A percentile compares a stretch with the other conserved stretches of the same genome.
Evolutionary conservation across 2,113 vertebrate genomes (phyloP).

Genomic region (Chamaetylas fuelleborni): DNA sequence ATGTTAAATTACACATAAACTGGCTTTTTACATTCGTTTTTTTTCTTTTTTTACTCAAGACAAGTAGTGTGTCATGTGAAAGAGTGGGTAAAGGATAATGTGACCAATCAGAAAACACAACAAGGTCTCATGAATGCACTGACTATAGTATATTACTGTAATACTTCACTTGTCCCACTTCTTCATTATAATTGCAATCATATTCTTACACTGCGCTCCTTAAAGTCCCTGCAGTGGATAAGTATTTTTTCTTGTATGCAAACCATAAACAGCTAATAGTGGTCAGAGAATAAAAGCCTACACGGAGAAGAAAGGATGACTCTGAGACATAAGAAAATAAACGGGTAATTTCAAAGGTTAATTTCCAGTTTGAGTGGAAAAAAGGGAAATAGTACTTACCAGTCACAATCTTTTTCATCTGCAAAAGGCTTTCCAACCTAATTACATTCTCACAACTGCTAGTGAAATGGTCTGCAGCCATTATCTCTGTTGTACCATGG

Average conservation of each 20-base stretch:
- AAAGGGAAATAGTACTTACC: not conserved
- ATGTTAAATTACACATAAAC: constrained; percentile 25
- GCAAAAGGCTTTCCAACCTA: not conserved
- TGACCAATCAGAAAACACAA: not conserved
- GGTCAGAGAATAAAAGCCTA: not conserved
- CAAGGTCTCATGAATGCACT: not conserved
- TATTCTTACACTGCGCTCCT: not conserved
- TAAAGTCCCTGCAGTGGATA: not conserved
- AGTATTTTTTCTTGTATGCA: not conserved
- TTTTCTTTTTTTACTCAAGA: not conserved
- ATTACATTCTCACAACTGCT: not conserved
- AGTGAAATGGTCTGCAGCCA: not conserved
- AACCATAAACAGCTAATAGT: not conserved
- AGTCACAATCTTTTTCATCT: not conserved
- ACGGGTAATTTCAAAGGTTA: not conserved
- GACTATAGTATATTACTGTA: not conserved
- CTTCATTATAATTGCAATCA: not conserved
- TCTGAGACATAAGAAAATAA: not conserved
- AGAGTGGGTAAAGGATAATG: not conserved
- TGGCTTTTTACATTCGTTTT: not conserved
- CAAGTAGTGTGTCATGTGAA: not conserved
- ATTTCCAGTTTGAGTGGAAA: not conserved
- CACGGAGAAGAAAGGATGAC: not conserved
- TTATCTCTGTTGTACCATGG: not conserved
- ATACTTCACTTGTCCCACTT: not conserved